Conservation (phyloP, 2,113 vertebrate species). For the Tiliqua scincoides region DNA sequence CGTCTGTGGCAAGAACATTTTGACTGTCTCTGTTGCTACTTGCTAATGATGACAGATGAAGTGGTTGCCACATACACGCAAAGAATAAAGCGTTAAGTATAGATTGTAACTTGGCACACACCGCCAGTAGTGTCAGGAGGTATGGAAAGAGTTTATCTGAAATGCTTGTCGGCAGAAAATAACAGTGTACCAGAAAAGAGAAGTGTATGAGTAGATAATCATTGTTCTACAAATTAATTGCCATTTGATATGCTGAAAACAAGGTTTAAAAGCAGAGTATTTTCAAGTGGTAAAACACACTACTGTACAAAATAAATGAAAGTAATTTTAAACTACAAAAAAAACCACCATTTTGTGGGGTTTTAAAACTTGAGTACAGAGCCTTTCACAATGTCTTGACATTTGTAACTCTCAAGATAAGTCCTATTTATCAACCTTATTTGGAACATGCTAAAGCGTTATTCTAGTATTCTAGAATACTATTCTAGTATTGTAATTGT, state of each 20-base stretch:
- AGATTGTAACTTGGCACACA: neutral
- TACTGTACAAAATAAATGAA: neutral
- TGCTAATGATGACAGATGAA: neutral
- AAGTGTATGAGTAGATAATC: neutral
- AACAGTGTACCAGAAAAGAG: neutral
- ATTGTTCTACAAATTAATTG: neutral
- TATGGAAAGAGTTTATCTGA: constrained; percentile 9
- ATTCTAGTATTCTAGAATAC: no score
- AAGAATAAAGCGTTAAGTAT: constrained; percentile 6
- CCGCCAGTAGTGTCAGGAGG: neutral
- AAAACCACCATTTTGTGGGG: neutral
- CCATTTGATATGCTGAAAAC: neutral
- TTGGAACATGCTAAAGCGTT: neutral
- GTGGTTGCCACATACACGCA: neutral
- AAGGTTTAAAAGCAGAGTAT: neutral
- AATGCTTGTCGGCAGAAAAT: neutral
- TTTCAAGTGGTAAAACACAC: constrained; percentile 7
- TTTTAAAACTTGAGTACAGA: constrained; percentile 33
- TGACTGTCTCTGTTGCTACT: neutral
- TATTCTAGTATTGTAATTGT: no score
- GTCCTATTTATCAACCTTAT: constrained; percentile 14
- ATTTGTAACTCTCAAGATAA: constrained; percentile 15
- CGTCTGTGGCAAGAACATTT: neutral
- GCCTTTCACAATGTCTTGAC: constrained; percentile 17
- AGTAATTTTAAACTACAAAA: constrained; percentile 4